Percentiles rank a stretch among this genome's conserved stretches.
These are phyloP conservation scores for Cyrtorhinus lividipennis DNA, from an alignment of 1,140 invertebrate genomes.

Conservation along the genomic window DNA sequence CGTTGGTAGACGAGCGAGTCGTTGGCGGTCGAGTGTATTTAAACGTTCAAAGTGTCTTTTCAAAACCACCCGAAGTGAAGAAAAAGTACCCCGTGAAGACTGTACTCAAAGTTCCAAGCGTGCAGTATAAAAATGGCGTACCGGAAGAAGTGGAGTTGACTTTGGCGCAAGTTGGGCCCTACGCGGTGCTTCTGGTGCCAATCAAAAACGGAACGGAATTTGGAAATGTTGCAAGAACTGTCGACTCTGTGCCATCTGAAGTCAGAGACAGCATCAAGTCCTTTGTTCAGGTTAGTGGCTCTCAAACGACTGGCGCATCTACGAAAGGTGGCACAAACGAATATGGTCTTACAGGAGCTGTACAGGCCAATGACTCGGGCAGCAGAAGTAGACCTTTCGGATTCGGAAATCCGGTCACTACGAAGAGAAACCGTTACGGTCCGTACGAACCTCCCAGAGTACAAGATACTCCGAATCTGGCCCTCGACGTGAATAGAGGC, in stretches of 20 bases:
- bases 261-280: background rate
- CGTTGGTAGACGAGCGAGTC: background rate
- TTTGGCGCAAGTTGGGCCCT: background rate
- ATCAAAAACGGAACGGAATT: background rate
- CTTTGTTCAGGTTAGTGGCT: background rate
- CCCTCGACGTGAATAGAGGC: no score
- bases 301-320: no score
- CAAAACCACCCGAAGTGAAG: background rate
- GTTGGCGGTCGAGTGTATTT: background rate
- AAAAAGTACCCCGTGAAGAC: background rate
- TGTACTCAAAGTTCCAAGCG: background rate
- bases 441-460: no score
- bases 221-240: background rate
- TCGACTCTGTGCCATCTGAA: background rate
- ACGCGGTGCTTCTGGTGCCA: background rate
- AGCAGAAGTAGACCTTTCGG: no score
- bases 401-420: no score
- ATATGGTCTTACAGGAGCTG: no score
- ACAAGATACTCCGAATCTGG: no score
- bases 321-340: no score
- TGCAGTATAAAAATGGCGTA: background rate
- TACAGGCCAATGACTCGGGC: no score
- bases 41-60: background rate
- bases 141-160: background rate
- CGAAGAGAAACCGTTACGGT: background rate